Percentiles rank a stretch among this genome's conserved stretches.
Conservation (phyloP, 1,140 invertebrate genomes). For the Spodoptera litura region DNA sequence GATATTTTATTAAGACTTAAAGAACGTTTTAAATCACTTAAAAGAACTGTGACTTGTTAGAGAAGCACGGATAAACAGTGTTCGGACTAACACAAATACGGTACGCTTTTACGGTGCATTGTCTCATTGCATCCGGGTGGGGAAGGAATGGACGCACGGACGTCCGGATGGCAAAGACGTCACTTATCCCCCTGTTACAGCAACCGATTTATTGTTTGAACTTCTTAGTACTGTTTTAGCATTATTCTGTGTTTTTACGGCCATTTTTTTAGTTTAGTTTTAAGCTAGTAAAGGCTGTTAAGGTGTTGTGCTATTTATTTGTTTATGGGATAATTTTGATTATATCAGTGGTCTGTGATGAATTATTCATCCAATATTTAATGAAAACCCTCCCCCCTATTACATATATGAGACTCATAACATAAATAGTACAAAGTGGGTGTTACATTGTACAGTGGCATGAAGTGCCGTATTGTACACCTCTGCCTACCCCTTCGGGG, state of each 20-base stretch:
- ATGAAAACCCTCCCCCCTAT: too few species aligned
- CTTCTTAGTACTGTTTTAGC: conserved; percentile 4
- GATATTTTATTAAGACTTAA: conserved; percentile 32
- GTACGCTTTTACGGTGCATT: conserved; percentile 40
- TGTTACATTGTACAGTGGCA: too few species aligned
- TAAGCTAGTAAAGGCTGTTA: too few species aligned
- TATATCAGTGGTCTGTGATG: too few species aligned
- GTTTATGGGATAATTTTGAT: too few species aligned
- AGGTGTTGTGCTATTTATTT: too few species aligned
- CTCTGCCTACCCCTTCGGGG: too few species aligned
- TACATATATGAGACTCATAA: too few species aligned
- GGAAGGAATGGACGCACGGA: conserved; percentile 38
- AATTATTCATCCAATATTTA: too few species aligned
- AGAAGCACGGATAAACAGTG: conserved; percentile 39
- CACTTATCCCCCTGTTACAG: conserved; percentile 34
- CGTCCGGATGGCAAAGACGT: conserved; percentile 44
- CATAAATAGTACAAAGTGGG: too few species aligned
- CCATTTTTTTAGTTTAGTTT: background rate
- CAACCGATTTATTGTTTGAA: conserved; percentile 39
- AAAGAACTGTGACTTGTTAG: conserved; percentile 40
- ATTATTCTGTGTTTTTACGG: background rate
- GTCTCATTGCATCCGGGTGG: conserved; percentile 45
- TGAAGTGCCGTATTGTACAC: too few species aligned
- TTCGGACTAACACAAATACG: conserved; percentile 45
- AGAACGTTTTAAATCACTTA: conserved; percentile 47